These are phyloP conservation scores for Tetramorium alpestre DNA, from an alignment of 1,140 invertebrate species.

Conservation along the genomic window DNA sequence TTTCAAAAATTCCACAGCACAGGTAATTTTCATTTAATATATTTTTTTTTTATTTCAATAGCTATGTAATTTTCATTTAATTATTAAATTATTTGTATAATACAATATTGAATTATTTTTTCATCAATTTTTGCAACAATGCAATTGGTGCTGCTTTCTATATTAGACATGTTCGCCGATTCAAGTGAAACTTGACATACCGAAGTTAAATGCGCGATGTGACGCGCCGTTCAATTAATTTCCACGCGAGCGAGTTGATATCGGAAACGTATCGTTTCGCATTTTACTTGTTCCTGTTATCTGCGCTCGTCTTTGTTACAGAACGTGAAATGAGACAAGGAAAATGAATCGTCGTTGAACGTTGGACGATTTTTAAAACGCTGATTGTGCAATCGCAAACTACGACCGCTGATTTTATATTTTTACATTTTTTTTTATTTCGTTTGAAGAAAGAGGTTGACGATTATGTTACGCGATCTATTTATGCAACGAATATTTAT, in stretches of 20 bases:
- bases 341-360: neutral
- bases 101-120: neutral
- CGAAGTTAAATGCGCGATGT: neutral
- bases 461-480: neutral
- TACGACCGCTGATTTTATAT: constrained; percentile 20
- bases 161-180: neutral
- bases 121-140: neutral
- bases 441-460: neutral
- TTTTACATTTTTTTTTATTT: neutral
- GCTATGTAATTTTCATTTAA: neutral
- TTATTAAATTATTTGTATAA: neutral
- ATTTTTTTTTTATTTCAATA: too few relatives aligned
- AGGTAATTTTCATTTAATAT: neutral
- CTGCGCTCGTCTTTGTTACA: constrained; percentile 23
- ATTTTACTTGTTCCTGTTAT: constrained; percentile 16
- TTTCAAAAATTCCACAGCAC: neutral
- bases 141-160: neutral
- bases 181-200: neutral
- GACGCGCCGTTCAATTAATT: constrained; percentile 38
- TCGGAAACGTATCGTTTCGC: constrained; percentile 26
- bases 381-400: neutral
- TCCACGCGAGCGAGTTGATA: neutral
- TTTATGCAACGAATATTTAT: neutral
- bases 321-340: neutral
- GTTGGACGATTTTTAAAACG: constrained; percentile 7